phyloP scores from a whole-genome alignment of 2,113 vertebrate species.

The Morone chrysops region DNA sequence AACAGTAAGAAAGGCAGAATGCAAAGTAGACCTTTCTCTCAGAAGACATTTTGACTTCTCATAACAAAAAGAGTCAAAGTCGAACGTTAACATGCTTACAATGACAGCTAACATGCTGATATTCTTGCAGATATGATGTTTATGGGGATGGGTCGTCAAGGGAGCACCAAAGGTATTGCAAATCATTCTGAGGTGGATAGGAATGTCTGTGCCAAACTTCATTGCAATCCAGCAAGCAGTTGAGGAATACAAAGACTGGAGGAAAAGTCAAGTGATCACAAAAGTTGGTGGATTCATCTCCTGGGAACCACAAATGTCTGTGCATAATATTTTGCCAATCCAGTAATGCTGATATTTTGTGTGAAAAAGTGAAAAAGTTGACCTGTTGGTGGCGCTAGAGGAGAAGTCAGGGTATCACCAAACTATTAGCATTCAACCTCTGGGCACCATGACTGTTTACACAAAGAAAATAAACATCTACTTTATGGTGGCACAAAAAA shows the following conservation, averaged over 20 bases:
- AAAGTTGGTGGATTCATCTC: not conserved
- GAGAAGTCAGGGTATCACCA: not conserved
- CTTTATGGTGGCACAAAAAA: not conserved
- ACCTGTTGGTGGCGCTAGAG: too few relatives aligned
- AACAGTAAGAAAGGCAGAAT: not conserved
- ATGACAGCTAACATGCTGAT: not conserved
- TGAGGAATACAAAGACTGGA: not conserved
- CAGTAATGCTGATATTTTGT: too few relatives aligned
- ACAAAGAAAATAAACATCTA: not conserved
- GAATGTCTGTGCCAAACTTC: not conserved
- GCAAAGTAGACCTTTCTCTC: not conserved
- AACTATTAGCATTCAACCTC: not conserved
- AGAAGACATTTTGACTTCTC: not conserved
- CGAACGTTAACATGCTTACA: not conserved
- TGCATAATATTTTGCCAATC: not conserved
- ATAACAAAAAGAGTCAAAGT: not conserved
- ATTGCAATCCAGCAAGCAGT: not conserved
- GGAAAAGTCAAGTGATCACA: not conserved
- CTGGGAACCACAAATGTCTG: not conserved
- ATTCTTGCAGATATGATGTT: not conserved
- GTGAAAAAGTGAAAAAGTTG: too few relatives aligned
- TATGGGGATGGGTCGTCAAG: not conserved
- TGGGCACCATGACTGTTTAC: not conserved
- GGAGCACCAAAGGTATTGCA: not conserved
- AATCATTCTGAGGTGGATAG: not conserved